Conservation (phyloP, 2,797 vertebrate species). For the Cryptoprocta ferox region DNA sequence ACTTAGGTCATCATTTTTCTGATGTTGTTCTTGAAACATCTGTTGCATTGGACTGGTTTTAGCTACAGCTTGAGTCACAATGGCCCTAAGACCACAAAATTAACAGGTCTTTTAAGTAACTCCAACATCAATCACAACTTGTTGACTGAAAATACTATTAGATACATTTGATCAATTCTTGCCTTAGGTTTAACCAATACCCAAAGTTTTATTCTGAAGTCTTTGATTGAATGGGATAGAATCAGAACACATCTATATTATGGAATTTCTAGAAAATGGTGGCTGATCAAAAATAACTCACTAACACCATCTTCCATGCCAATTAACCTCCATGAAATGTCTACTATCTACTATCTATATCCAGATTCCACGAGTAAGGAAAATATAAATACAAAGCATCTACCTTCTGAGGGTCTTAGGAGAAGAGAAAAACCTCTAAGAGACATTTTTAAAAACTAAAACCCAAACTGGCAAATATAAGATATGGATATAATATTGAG, state of each 20-base stretch:
- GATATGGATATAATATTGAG: neutral
- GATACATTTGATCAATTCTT: constrained; percentile 4
- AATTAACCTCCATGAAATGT: neutral
- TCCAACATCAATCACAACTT: constrained; percentile 27
- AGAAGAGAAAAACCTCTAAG: neutral
- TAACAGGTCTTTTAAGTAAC: constrained; percentile 49
- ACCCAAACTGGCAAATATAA: neutral
- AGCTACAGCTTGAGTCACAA: constrained; percentile 76
- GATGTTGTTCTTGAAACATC: constrained; percentile 64
- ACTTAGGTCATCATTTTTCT: constrained; percentile 71
- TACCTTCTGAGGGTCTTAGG: neutral
- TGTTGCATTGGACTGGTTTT: constrained; percentile 55
- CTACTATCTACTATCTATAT: neutral
- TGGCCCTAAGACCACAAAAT: constrained; percentile 58
- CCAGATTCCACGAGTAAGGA: constrained; percentile 34
- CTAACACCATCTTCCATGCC: constrained; percentile 16
- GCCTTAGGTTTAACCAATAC: constrained; percentile 25
- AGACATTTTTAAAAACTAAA: constrained; percentile 16
- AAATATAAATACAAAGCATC: constrained; percentile 29
- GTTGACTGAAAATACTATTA: constrained; percentile 49
- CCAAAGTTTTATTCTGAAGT: constrained; percentile 40
- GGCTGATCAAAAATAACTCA: constrained; percentile 41
- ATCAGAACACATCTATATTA: neutral
- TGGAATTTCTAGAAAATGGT: constrained; percentile 54
- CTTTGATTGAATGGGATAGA: constrained; percentile 37